Percentiles rank a stretch among this genome's conserved stretches.
Conservation (phyloP, 2,888 invertebrate genomes). For the Plagodis pulveraria region DNA sequence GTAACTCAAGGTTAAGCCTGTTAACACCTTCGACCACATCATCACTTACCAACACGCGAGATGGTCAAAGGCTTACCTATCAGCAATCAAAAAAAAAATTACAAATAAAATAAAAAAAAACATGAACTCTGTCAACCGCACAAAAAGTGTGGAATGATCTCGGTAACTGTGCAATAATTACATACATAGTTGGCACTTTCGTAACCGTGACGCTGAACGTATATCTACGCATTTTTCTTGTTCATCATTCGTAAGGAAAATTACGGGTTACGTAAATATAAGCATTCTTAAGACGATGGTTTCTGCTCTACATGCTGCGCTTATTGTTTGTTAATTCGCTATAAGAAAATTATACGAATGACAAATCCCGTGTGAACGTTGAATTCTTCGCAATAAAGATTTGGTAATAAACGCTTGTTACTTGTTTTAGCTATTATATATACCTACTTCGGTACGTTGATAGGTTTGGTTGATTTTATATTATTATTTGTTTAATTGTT, state of each 20-base stretch:
- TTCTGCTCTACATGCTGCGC: slow-evolving; percentile 58
- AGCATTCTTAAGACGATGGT: slow-evolving; percentile 43
- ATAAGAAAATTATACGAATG: slow-evolving; percentile 43
- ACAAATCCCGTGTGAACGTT: slow-evolving; percentile 48
- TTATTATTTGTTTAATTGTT: no score
- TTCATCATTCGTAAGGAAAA: slow-evolving; percentile 49
- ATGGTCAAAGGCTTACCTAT: no score
- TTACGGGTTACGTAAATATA: slow-evolving; percentile 49
- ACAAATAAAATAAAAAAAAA: not conserved
- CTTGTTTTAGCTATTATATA: slow-evolving; percentile 12
- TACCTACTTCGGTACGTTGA: not conserved
- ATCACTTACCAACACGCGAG: no score
- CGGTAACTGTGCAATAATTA: slow-evolving; percentile 35
- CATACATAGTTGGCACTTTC: slow-evolving; percentile 31
- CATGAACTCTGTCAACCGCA: slow-evolving; percentile 11
- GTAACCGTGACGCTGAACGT: slow-evolving; percentile 42
- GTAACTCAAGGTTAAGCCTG: no score
- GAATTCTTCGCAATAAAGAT: slow-evolving; percentile 14
- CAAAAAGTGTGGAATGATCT: slow-evolving; percentile 36
- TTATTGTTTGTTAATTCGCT: slow-evolving; percentile 50
- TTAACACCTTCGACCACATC: no score
- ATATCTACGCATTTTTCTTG: slow-evolving; percentile 41
- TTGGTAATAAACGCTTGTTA: slow-evolving; percentile 22
- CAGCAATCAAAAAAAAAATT: no score
- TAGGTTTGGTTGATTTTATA: no score